Evolutionary conservation across 1,140 invertebrate species (phyloP).

Genomic region (Lasioglossum albipes): DNA sequence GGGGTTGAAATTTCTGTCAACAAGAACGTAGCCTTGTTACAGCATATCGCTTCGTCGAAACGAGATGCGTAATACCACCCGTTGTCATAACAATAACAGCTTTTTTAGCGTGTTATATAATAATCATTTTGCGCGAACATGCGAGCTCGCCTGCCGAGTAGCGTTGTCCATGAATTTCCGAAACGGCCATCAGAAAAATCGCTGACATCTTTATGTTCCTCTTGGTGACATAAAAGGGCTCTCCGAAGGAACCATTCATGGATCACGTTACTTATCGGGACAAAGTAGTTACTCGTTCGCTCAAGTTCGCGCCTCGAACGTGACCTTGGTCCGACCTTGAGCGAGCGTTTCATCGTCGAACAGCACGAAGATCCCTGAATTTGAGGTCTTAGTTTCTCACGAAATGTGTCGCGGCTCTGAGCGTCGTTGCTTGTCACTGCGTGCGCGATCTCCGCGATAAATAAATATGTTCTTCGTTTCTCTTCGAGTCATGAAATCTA

Average conservation of each 20-base stretch:
- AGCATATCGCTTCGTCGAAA: slow-evolving; percentile 29
- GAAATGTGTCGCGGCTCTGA: slow-evolving; percentile 23
- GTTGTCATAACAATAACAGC: slow-evolving; percentile 79
- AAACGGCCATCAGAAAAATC: background rate
- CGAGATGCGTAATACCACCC: slow-evolving; percentile 59
- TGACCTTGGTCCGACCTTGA: background rate
- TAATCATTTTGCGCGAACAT: slow-evolving; percentile 69
- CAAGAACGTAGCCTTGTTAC: slow-evolving; percentile 34
- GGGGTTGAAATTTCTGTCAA: slow-evolving; percentile 41
- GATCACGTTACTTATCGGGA: no score
- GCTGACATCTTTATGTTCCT: no score
- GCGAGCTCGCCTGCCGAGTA: slow-evolving; percentile 18
- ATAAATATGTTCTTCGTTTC: slow-evolving; percentile 46
- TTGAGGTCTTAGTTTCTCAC: slow-evolving; percentile 4
- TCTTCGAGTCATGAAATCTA: slow-evolving; percentile 59
- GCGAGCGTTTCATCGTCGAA: background rate
- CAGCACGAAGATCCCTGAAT: slow-evolving; percentile 19
- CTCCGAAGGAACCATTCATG: no score
- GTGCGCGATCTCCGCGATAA: slow-evolving; percentile 35
- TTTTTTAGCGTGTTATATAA: slow-evolving; percentile 75
- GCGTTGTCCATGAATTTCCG: background rate
- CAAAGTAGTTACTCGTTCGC: background rate
- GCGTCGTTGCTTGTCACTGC: slow-evolving; percentile 40
- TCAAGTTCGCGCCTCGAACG: background rate
- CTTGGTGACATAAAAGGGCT: no score